phyloP scores from a whole-genome alignment of 2,113 vertebrate species.

The Artemisiospiza belli region DNA sequence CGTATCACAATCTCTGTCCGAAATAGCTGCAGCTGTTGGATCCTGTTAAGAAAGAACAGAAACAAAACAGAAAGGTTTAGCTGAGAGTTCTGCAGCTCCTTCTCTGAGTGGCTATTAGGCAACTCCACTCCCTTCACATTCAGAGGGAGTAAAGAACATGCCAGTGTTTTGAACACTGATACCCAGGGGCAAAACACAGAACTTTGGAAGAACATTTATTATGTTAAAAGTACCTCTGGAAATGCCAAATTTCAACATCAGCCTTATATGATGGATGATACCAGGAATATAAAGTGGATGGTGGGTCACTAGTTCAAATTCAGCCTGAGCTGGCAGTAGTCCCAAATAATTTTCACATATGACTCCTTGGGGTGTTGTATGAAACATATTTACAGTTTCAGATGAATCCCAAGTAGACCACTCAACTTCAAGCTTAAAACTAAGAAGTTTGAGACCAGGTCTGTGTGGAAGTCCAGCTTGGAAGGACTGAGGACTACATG shows the following conservation, averaged over 20 bases:
- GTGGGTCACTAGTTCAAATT: background rate
- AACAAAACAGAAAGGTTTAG: constrained; percentile 11
- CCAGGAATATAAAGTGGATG: background rate
- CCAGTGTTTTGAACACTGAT: rapidly evolving
- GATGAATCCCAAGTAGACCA: background rate
- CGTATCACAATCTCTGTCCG: constrained; percentile 83
- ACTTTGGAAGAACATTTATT: background rate
- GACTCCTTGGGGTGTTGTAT: background rate
- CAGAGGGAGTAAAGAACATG: background rate
- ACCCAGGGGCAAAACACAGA: background rate
- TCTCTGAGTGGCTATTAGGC: background rate
- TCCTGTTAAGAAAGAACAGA: constrained; percentile 78
- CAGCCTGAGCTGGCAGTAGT: background rate
- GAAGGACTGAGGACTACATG: too few species aligned
- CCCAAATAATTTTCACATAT: background rate
- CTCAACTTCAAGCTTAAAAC: background rate
- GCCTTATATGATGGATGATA: background rate
- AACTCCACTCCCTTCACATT: background rate
- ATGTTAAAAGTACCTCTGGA: background rate
- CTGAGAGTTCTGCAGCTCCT: background rate
- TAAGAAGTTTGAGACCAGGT: too few species aligned
- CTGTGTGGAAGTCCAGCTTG: too few species aligned
- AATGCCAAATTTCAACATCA: background rate
- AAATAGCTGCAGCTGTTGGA: constrained; percentile 85
- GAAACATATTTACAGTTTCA: background rate